Conservation (phyloP, 2,797 vertebrate genomes). For the Eulemur rubriventer region DNA sequence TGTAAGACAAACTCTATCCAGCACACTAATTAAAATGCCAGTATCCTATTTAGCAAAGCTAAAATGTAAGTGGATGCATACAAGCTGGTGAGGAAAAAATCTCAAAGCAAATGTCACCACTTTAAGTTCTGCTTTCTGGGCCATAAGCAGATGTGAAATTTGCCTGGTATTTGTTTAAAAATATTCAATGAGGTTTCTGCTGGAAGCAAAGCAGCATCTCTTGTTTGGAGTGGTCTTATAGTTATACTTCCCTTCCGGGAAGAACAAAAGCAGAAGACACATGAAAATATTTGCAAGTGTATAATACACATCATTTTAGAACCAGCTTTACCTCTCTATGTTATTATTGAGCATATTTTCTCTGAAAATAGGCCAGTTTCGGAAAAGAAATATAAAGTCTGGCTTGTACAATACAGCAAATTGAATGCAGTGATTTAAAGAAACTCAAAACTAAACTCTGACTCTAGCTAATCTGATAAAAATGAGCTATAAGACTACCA, state of each 20-base stretch:
- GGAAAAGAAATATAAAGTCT: conserved; percentile 30
- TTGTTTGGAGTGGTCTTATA: conserved; percentile 19
- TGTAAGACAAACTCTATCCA: conserved; percentile 65
- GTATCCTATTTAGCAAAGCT: conserved; percentile 59
- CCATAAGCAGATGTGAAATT: conserved; percentile 58
- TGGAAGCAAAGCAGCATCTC: not conserved
- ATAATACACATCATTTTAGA: conserved; percentile 31
- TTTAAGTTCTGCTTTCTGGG: conserved; percentile 65
- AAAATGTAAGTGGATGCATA: conserved; percentile 20
- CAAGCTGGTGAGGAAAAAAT: conserved; percentile 37
- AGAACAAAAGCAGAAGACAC: conserved; percentile 66
- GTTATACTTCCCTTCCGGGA: conserved; percentile 43
- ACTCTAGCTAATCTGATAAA: conserved; percentile 52
- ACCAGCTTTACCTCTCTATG: conserved; percentile 21
- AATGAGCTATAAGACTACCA: conserved; percentile 56
- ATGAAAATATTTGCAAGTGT: conserved; percentile 49
- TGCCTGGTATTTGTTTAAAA: conserved; percentile 14
- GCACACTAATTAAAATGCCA: conserved; percentile 69
- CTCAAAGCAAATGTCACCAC: conserved; percentile 48
- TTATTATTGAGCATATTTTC: not conserved
- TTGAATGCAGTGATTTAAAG: conserved; percentile 58
- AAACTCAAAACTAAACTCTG: conserved; percentile 74
- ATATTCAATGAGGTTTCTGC: not conserved
- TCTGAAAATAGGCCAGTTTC: not conserved
- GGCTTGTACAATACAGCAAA: not conserved